These are phyloP conservation scores for Malurus alboscapulatus DNA, from an alignment of 2,113 vertebrate genomes.

Conservation along the genomic window DNA sequence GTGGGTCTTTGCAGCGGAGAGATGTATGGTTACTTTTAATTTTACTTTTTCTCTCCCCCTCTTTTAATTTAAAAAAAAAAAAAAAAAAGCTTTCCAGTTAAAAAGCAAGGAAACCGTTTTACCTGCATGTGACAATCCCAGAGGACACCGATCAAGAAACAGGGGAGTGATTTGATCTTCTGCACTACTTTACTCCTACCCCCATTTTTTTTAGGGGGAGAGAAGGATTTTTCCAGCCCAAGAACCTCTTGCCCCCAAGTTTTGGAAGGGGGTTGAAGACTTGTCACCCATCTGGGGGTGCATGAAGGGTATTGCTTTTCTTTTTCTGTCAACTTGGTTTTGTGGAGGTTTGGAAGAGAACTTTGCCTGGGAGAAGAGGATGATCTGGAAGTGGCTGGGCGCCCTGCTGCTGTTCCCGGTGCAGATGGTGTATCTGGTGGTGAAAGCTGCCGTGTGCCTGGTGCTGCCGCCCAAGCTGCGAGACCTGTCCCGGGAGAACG, in stretches of 20 bases:
- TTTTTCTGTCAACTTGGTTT: neutral
- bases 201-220: conserved; percentile 3
- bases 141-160: conserved; percentile 37
- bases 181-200: neutral
- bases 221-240: neutral
- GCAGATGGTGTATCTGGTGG: conserved; percentile 80
- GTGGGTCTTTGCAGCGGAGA: conserved; percentile 39
- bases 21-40: conserved; percentile 53
- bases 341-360: conserved; percentile 3
- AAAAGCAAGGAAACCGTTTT: conserved; percentile 3
- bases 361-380: conserved; percentile 67
- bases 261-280: conserved; percentile 55
- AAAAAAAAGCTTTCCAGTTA: neutral
- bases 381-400: conserved; percentile 85
- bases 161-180: conserved; percentile 13
- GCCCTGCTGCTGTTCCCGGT: conserved; percentile 84
- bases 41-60: neutral
- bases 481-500: conserved; percentile 84
- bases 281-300: conserved; percentile 28
- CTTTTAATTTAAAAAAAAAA: neutral
- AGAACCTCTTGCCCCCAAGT: neutral
- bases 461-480: conserved; percentile 81
- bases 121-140: conserved; percentile 48
- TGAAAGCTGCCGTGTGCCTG: conserved; percentile 75
- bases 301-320: conserved; percentile 26